Percentiles rank a stretch among this genome's conserved stretches.
Conservation (phyloP, 2,888 invertebrate species). For the Nesidiocoris tenuis region DNA sequence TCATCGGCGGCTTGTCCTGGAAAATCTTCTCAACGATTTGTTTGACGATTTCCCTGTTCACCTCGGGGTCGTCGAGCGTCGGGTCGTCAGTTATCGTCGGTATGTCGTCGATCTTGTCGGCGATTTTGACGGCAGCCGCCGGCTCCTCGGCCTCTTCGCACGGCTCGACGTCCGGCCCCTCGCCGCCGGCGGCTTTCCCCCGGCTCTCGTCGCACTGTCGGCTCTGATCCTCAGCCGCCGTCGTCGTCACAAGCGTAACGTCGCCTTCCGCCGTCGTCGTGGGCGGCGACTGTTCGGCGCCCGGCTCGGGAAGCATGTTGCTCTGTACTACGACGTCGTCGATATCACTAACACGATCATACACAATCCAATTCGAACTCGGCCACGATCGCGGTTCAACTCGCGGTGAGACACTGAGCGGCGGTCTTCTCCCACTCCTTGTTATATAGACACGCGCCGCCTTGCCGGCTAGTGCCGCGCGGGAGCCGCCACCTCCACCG, state of each 20-base stretch:
- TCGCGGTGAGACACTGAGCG: conserved; percentile 36
- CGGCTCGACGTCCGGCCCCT: conserved; percentile 1
- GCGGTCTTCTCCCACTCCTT: conserved; percentile 44
- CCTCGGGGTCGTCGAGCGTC: not conserved
- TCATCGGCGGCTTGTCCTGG: conserved; percentile 54
- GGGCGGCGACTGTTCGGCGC: conserved; percentile 28
- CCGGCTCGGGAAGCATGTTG: conserved; percentile 42
- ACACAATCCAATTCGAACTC: not conserved
- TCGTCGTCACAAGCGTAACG: not conserved
- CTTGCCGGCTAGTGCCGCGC: not conserved
- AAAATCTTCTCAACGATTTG: not conserved
- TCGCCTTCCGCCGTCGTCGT: not conserved
- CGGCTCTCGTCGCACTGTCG: not conserved
- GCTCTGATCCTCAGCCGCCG: not conserved
- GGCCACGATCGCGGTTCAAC: conserved; percentile 22
- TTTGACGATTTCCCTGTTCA: not conserved
- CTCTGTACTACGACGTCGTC: conserved; percentile 7
- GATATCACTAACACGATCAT: conserved; percentile 12
- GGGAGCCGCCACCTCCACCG: not conserved
- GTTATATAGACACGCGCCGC: conserved; percentile 41
- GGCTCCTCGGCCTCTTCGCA: conserved; percentile 20
- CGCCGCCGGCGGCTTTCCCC: not conserved
- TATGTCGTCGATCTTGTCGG: not conserved
- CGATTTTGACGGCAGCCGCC: not conserved
- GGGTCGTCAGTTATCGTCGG: not conserved